Conservation (phyloP, 2,113 vertebrate species). For the Zosterops hypoxanthus region DNA sequence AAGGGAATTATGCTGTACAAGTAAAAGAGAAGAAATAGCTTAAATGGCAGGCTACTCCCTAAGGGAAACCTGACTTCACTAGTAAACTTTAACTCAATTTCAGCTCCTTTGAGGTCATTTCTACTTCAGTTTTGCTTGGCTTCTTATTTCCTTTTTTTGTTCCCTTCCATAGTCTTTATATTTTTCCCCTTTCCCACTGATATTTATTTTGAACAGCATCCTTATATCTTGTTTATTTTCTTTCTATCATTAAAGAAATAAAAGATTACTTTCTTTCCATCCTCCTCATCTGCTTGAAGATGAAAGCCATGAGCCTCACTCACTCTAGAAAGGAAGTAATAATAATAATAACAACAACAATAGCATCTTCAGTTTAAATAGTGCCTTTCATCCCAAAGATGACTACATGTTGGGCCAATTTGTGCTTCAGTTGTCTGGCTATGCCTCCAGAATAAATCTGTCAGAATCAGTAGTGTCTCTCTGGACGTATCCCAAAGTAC, state of each 20-base stretch:
- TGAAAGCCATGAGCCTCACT: neutral
- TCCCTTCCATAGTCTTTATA: neutral
- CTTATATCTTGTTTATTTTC: neutral
- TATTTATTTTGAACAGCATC: constrained; percentile 10
- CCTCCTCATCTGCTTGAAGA: constrained; percentile 10
- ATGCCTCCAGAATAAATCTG: constrained; percentile 5
- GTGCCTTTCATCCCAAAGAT: constrained; percentile 40
- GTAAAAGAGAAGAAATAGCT: neutral
- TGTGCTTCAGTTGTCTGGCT: neutral
- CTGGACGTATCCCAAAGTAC: neutral
- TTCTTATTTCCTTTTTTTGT: neutral
- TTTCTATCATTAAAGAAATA: neutral
- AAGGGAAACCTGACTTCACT: constrained; percentile 32
- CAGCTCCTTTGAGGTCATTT: constrained; percentile 29
- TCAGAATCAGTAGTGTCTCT: neutral
- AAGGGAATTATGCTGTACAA: constrained; percentile 31
- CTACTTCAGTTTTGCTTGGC: neutral
- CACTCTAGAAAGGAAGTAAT: neutral
- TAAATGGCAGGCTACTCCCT: constrained; percentile 23
- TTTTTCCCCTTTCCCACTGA: neutral
- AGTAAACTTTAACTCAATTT: constrained; percentile 41
- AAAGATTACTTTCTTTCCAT: neutral
- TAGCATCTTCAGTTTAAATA: constrained; percentile 12
- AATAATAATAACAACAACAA: neutral
- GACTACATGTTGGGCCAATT: neutral